These are phyloP conservation scores for Halocaridina rubra DNA, from an alignment of 2,888 invertebrate genomes.

Conservation along the genomic window DNA sequence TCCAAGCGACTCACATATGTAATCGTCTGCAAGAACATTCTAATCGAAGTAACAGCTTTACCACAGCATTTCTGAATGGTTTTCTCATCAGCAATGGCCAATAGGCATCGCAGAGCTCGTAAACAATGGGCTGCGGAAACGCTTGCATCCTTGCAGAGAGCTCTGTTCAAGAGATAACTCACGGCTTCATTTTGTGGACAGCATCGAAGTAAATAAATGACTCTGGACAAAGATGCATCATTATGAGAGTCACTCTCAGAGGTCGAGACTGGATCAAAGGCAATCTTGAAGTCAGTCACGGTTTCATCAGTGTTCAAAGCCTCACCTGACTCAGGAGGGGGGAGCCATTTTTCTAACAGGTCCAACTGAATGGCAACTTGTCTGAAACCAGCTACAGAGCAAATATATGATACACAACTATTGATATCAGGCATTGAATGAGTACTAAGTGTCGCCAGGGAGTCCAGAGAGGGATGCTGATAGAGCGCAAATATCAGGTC, in stretches of 20 bases:
- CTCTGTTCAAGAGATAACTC: slow-evolving; percentile 52
- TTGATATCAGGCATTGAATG: slow-evolving; percentile 49
- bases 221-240: slow-evolving; percentile 48
- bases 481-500: slow-evolving; percentile 38
- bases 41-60: slow-evolving; percentile 29
- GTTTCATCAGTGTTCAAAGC: slow-evolving; percentile 40
- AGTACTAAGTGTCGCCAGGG: slow-evolving; percentile 33
- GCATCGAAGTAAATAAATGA: slow-evolving; percentile 55
- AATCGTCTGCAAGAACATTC: slow-evolving; percentile 35
- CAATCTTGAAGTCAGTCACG: slow-evolving; percentile 53
- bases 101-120: slow-evolving; percentile 55
- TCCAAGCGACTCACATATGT: slow-evolving; percentile 57
- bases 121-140: slow-evolving; percentile 38
- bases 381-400: slow-evolving; percentile 7
- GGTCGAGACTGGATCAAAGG: slow-evolving; percentile 24
- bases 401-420: slow-evolving; percentile 52
- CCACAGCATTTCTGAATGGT: slow-evolving; percentile 27
- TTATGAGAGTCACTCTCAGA: background rate
- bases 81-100: slow-evolving; percentile 56
- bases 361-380: slow-evolving; percentile 44
- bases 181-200: slow-evolving; percentile 52
- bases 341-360: slow-evolving; percentile 61
- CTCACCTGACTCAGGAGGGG: slow-evolving; percentile 32
- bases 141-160: slow-evolving; percentile 28
- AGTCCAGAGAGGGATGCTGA: slow-evolving; percentile 40